Conservation (phyloP, 2,113 vertebrate genomes). For the Sitta europaea region DNA sequence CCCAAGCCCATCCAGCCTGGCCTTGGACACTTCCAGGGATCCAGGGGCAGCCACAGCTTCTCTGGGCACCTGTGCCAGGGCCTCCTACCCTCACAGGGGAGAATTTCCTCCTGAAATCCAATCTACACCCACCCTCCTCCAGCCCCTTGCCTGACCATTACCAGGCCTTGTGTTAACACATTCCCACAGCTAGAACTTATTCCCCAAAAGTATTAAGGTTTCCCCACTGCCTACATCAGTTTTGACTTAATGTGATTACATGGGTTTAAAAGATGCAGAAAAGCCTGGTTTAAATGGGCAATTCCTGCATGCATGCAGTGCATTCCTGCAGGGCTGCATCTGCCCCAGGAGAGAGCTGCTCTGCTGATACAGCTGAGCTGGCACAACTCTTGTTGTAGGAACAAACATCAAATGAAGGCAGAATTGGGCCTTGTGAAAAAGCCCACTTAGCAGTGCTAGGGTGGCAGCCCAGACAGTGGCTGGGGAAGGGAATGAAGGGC, state of each 20-base stretch:
- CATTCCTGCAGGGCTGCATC: not conserved
- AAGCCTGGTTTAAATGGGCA: not conserved
- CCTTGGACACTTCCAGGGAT: not conserved
- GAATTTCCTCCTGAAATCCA: not conserved
- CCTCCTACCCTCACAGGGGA: fast-evolving
- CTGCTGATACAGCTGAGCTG: not conserved
- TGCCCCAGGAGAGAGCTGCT: not conserved
- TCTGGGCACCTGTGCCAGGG: not conserved
- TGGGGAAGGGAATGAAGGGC: not conserved
- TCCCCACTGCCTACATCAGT: not conserved
- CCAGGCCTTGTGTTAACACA: not conserved
- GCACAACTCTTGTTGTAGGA: not conserved
- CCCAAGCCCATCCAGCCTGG: fast-evolving
- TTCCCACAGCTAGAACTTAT: not conserved
- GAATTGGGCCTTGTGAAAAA: not conserved
- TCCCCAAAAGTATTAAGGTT: not conserved
- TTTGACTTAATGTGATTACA: not conserved
- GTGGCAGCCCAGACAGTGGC: not conserved
- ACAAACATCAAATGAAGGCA: not conserved
- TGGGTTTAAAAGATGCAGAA: not conserved
- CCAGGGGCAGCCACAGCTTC: not conserved
- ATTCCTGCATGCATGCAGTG: fast-evolving
- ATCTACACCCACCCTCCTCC: not conserved
- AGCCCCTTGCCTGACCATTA: not conserved
- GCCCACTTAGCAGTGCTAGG: not conserved